Base-by-base conservation (phyloP, 2,888 invertebrate genomes). In the Hybos culiciformis region DNA sequence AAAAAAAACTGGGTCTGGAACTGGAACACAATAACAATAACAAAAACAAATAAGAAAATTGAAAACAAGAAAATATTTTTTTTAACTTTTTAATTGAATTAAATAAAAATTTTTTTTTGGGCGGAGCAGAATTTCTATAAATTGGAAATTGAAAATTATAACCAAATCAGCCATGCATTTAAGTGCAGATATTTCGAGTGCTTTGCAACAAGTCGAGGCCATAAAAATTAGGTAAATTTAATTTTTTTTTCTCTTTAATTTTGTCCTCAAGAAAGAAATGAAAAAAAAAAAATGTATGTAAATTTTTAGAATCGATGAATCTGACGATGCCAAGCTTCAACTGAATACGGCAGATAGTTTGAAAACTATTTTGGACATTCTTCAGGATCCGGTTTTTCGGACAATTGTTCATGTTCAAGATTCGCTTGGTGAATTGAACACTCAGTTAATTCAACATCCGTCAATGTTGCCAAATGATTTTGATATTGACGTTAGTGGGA, bases 381-480 rank as follows among this genome's bases (percentile, higher is more conserved):
- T 86, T 50, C 87, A 91, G 57, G 91, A 91, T 69, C 93, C 93
- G 3, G 85, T 93, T 42, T 81, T 94, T 55, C 77, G 84, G 49
- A 87, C 87, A 57, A 85, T 93, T 55, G 84, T 90, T 15, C 87
- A 85, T 43, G 79, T 94, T 46, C 83, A 93, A 71, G 92, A 93
- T 61, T 92, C 93, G 0, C 70, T 94, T 36, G 78, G 79, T 37
- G 85, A 92, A 68, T 70, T 94, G 43, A 86, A 88, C 50, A 80
- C 80, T 21, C 91, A 91, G 67, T 74, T 91, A 43, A 79, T 79
- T 32, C 85, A 88, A 56, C 92, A 92, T 68, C 92, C 92, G 12
- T 91, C 91, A 17, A 88, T 92, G 60, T 70, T 92, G 48, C 90
- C 92, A 34, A 84, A 84, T 40, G 92, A 93, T 64, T 94, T 94